Conservation (phyloP, 2,113 vertebrate genomes). For the Ptyas mucosa region DNA sequence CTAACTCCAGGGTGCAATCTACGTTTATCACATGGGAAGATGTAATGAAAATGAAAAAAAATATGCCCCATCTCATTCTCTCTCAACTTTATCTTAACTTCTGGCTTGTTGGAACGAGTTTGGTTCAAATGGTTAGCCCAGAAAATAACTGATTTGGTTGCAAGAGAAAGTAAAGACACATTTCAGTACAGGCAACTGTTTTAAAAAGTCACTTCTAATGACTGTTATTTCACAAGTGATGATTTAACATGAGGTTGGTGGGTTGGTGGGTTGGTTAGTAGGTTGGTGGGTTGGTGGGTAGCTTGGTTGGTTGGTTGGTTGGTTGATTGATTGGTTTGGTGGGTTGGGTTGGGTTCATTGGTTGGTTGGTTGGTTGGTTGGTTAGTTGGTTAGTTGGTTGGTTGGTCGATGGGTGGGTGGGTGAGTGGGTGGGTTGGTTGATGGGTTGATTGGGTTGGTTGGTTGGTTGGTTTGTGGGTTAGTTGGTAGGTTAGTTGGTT, state of each 20-base stretch:
- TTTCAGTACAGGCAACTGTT: too few species aligned
- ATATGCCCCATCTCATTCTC: constrained; percentile 15
- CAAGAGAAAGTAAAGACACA: constrained; percentile 51
- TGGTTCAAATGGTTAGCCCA: constrained; percentile 51
- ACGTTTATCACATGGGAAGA: constrained; percentile 52
- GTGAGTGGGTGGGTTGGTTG: too few species aligned
- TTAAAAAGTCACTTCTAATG: background rate
- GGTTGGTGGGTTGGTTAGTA: background rate
- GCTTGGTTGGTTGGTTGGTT: too few species aligned
- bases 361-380: background rate
- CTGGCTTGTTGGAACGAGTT: constrained; percentile 64
- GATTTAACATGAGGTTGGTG: background rate
- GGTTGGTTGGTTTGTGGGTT: too few species aligned
- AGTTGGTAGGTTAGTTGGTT: too few species aligned
- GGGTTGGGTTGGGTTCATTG: too few species aligned
- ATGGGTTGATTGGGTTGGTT: too few species aligned
- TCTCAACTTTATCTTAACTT: constrained; percentile 56
- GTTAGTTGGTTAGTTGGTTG: background rate
- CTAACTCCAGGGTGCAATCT: constrained; percentile 52
- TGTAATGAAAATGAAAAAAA: constrained; percentile 50
- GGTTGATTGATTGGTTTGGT: too few species aligned
- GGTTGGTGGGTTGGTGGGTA: too few species aligned
- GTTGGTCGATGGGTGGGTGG: too few species aligned
- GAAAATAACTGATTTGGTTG: constrained; percentile 62
- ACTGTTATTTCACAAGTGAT: background rate